These are phyloP conservation scores for Cladopsammia gracilis DNA, from an alignment of 64 coral and sea anemone species.

Conservation along the genomic window DNA sequence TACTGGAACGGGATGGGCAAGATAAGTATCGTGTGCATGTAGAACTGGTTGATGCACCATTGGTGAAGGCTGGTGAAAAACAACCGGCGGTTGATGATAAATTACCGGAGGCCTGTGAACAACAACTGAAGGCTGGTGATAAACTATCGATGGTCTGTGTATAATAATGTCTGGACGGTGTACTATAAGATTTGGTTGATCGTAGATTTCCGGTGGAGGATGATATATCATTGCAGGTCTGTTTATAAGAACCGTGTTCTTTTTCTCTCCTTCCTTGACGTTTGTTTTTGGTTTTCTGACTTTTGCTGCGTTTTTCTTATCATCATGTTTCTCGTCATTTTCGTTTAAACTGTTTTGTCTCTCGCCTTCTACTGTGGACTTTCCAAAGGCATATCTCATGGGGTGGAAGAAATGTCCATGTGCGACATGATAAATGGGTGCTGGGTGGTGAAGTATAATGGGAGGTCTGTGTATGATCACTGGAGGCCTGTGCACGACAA, in stretches of 20 bases:
- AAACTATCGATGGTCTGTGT: slow-evolving; percentile 93
- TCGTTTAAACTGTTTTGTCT: not conserved
- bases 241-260: slow-evolving; percentile 91
- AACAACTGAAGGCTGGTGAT: slow-evolving; percentile 94
- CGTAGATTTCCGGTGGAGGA: slow-evolving; percentile 96
- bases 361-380: slow-evolving; percentile 50
- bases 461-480: slow-evolving; percentile 79
- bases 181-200: slow-evolving; percentile 88
- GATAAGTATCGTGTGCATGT: slow-evolving; percentile 81
- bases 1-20: slow-evolving; percentile 64
- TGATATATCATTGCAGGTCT: slow-evolving; percentile 96
- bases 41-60: slow-evolving; percentile 86
- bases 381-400: slow-evolving; percentile 64
- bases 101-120: slow-evolving; percentile 92
- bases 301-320: not conserved
- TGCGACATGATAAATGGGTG: slow-evolving; percentile 53
- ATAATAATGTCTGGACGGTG: slow-evolving; percentile 92
- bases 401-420: slow-evolving; percentile 32
- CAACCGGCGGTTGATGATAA: slow-evolving; percentile 88
- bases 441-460: slow-evolving; percentile 71
- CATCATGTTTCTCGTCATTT: not conserved
- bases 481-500: slow-evolving; percentile 73
- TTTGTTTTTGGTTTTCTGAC: not conserved
- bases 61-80: slow-evolving; percentile 97
- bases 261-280: slow-evolving; percentile 65